A percentile compares a stretch with the other conserved stretches of the same genome.
phyloP scores from a whole-genome alignment of 1,140 invertebrate species.

The Pentalonia nigronervosa region DNA sequence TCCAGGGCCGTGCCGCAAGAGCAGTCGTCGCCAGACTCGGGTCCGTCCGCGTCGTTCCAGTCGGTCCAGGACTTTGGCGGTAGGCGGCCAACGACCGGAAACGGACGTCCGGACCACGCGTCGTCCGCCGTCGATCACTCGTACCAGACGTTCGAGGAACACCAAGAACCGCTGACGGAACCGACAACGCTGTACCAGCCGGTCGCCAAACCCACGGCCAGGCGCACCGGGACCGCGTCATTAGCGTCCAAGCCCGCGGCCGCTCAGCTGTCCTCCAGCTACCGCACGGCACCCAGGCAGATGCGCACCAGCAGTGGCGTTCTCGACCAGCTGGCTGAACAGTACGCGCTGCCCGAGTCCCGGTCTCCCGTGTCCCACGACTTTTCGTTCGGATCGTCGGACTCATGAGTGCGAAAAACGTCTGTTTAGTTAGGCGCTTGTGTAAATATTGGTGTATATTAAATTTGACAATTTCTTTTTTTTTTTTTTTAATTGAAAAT shows the following conservation, averaged over 20 bases:
- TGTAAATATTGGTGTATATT: conserved; percentile 25
- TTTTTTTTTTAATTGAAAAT: not conserved
- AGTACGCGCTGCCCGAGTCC: conserved; percentile 12
- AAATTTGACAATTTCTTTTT: not conserved
- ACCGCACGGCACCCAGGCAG: not conserved
- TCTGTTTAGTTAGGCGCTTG: not conserved
- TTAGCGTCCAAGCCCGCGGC: not conserved
- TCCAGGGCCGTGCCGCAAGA: not conserved
- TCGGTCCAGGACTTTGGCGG: not conserved
- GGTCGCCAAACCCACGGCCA: not conserved
- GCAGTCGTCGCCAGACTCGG: too few species aligned
- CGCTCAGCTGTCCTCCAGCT: not conserved
- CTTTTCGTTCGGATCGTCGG: not conserved
- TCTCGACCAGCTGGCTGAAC: not conserved
- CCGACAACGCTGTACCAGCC: not conserved
- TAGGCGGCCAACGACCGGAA: not conserved
- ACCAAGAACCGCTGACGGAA: not conserved
- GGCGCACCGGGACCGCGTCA: not conserved
- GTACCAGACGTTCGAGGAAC: not conserved
- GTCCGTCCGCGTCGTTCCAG: not conserved
- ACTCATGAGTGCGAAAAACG: not conserved
- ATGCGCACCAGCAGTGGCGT: not conserved
- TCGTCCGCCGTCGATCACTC: not conserved
- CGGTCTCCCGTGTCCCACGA: not conserved
- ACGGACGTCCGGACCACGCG: not conserved